Percentiles rank a stretch among this genome's conserved stretches.
phyloP scores from a whole-genome alignment of 2,113 vertebrate genomes.

The Bubalus kerabau region DNA sequence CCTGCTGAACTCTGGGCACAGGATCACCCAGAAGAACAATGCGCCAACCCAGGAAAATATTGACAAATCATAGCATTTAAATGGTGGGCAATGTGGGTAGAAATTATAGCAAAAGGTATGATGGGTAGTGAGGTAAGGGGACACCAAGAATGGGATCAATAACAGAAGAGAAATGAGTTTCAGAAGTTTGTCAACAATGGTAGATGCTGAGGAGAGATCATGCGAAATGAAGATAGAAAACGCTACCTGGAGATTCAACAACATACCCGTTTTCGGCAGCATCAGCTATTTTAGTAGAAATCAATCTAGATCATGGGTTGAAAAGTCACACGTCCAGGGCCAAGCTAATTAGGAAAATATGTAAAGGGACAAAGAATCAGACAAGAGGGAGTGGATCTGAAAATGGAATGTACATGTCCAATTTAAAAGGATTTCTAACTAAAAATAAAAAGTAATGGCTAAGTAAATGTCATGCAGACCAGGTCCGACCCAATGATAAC shows the following conservation, averaged over 20 bases:
- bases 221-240: not conserved
- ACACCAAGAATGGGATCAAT: not conserved
- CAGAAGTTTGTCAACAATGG: not conserved
- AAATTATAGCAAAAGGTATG: not conserved
- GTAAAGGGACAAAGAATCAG: not conserved
- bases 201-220: not conserved
- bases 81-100: not conserved
- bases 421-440: not conserved
- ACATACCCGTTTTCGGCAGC: not conserved
- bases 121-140: not conserved
- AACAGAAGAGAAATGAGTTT: not conserved
- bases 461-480: not conserved
- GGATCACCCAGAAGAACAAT: not conserved
- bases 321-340: not conserved
- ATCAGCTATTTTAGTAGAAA: not conserved
- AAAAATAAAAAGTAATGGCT: not conserved
- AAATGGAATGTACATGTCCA: not conserved
- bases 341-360: not conserved
- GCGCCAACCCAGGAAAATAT: not conserved
- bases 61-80: not conserved
- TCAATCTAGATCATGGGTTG: not conserved
- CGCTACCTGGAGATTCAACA: not conserved
- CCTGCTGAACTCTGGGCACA: not conserved
- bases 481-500: not conserved
- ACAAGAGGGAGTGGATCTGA: not conserved